Conservation (phyloP, 2,797 vertebrate genomes). For the Ficedula albicollis region DNA sequence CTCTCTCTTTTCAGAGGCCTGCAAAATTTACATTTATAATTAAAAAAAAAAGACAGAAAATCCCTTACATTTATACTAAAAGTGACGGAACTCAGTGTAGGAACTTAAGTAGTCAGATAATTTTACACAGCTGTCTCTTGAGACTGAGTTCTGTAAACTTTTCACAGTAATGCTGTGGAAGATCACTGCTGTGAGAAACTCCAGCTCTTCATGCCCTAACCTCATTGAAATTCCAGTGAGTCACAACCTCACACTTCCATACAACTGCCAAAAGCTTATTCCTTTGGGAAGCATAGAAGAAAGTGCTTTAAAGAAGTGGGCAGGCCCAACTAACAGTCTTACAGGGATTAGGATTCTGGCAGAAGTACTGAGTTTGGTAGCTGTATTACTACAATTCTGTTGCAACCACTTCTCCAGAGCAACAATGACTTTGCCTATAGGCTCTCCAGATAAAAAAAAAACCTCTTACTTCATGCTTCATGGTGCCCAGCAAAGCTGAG, state of each 20-base stretch:
- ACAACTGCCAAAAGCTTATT: neutral
- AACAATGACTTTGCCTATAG: neutral
- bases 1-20: neutral
- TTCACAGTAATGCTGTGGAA: neutral
- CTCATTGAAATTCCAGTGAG: neutral
- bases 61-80: neutral
- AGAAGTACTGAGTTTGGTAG: neutral
- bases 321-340: neutral
- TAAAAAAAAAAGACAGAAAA: neutral
- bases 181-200: neutral
- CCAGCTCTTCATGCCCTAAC: neutral
- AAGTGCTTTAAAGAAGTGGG: neutral
- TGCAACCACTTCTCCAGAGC: neutral
- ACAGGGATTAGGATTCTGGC: neutral
- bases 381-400: neutral
- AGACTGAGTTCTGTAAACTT: neutral
- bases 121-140: neutral
- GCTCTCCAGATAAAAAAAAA: neutral
- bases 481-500: neutral
- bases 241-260: slow-evolving; percentile 9
- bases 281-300: neutral
- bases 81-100: neutral
- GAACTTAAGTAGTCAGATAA: neutral
- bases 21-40: neutral
- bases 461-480: neutral